A percentile compares a stretch with the other conserved stretches of the same genome.
Conservation (phyloP, 2,888 invertebrate genomes). For the Drosophila anomalipes region DNA sequence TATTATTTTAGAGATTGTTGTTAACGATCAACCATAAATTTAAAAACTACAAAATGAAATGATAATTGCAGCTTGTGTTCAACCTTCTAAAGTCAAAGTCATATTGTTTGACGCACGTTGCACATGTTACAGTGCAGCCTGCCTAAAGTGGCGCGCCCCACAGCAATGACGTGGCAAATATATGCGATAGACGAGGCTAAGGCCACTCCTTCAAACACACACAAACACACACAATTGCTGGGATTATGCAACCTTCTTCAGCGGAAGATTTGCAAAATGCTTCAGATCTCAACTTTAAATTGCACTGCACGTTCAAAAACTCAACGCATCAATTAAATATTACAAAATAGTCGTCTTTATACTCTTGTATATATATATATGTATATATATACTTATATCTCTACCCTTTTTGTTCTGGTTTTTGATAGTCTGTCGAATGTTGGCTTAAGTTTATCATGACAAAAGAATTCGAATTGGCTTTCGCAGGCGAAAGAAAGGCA, state of each 20-base stretch:
- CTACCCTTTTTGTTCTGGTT: slow-evolving; percentile 14
- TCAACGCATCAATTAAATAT: slow-evolving; percentile 36
- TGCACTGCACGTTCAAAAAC: slow-evolving; percentile 27
- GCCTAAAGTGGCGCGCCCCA: slow-evolving; percentile 41
- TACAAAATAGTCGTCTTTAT: slow-evolving; percentile 23
- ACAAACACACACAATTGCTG: background rate
- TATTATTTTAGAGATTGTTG: too few species aligned
- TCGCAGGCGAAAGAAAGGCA: slow-evolving; percentile 24
- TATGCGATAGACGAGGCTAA: slow-evolving; percentile 8
- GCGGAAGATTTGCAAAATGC: slow-evolving; percentile 11
- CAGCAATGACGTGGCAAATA: slow-evolving; percentile 45
- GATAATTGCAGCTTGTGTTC: background rate
- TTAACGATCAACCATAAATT: too few species aligned
- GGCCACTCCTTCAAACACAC: slow-evolving; percentile 45
- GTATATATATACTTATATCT: too few species aligned
- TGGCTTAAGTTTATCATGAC: slow-evolving; percentile 50
- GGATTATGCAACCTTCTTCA: slow-evolving; percentile 48
- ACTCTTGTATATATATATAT: too few species aligned
- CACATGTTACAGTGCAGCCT: slow-evolving; percentile 41
- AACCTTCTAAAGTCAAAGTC: background rate
- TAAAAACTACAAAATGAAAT: background rate
- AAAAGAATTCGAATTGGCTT: slow-evolving; percentile 47
- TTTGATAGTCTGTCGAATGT: too few species aligned
- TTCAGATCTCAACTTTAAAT: slow-evolving; percentile 27
- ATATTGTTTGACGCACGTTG: background rate